Conservation (phyloP, 1,140 invertebrate genomes). For the Cephus cinctus region DNA sequence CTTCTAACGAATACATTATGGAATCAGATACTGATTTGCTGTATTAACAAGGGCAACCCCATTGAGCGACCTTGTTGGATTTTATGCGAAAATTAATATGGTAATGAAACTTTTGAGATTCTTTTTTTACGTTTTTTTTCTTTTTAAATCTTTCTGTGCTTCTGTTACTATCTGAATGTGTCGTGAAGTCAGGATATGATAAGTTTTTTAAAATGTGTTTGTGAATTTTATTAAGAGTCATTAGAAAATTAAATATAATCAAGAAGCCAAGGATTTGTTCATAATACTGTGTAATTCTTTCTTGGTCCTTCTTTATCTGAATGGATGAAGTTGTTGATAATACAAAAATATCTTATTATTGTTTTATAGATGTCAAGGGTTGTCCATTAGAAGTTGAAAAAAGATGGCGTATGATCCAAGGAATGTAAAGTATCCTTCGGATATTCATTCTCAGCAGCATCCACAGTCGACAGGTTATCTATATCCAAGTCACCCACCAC, state of each 20-base stretch:
- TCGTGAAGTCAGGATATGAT: neutral
- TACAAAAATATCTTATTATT: slow-evolving; percentile 2
- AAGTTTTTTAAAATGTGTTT: neutral
- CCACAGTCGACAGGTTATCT: slow-evolving; percentile 31
- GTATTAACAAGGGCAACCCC: neutral
- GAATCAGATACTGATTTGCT: neutral
- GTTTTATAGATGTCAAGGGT: slow-evolving; percentile 24
- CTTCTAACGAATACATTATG: slow-evolving; percentile 3
- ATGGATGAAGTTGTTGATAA: no score
- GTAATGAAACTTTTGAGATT: neutral
- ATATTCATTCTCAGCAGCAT: slow-evolving; percentile 30
- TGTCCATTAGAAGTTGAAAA: slow-evolving; percentile 11
- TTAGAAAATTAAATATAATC: neutral
- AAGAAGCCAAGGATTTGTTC: neutral
- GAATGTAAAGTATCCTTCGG: slow-evolving; percentile 39
- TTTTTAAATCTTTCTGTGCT: slow-evolving; percentile 10
- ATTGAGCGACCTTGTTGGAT: neutral
- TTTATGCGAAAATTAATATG: neutral
- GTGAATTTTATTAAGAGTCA: neutral
- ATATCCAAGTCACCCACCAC: slow-evolving; percentile 28
- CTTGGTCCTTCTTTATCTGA: neutral
- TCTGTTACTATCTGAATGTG: neutral
- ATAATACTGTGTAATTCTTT: neutral
- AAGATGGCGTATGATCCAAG: slow-evolving; percentile 46
- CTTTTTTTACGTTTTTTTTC: slow-evolving; percentile 2